Evolutionary conservation across 2,797 vertebrate genomes (phyloP).

Genomic region (Picus viridis): DNA sequence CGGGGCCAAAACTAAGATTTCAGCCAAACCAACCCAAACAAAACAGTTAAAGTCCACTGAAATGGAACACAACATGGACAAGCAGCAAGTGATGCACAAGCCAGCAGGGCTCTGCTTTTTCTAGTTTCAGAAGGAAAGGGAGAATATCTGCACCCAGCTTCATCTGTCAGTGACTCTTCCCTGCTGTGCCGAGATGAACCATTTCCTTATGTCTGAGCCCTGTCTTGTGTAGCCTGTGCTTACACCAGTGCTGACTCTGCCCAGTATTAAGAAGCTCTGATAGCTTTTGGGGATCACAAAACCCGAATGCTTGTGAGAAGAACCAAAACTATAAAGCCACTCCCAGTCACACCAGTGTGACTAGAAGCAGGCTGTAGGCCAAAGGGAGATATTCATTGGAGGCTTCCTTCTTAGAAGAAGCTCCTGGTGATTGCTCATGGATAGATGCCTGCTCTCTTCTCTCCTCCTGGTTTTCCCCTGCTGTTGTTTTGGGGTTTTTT

Average conservation of each 20-base stretch:
- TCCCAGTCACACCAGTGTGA: not conserved
- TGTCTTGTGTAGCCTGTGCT: not conserved
- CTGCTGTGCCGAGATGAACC: not conserved
- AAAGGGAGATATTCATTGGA: not conserved
- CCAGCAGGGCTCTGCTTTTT: not conserved
- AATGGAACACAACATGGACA: not conserved
- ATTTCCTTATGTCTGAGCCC: not conserved
- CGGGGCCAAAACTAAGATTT: not conserved
- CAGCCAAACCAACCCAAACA: not conserved
- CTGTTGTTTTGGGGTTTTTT: not conserved
- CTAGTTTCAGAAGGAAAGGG: not conserved
- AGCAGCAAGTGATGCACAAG: not conserved
- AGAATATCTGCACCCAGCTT: not conserved
- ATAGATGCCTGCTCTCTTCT: not conserved
- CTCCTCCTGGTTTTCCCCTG: not conserved
- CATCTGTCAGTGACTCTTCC: not conserved
- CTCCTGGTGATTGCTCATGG: not conserved
- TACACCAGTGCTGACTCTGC: not conserved
- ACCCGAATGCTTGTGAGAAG: rapidly evolving
- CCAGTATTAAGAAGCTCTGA: not conserved
- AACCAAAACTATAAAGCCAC: not conserved
- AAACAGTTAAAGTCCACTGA: not conserved
- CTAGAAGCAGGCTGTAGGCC: not conserved
- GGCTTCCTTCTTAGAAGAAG: not conserved
- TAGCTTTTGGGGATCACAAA: not conserved